These are phyloP conservation scores for Craseonycteris thonglongyai DNA, from an alignment of 2,113 vertebrate species.

Conservation along the genomic window DNA sequence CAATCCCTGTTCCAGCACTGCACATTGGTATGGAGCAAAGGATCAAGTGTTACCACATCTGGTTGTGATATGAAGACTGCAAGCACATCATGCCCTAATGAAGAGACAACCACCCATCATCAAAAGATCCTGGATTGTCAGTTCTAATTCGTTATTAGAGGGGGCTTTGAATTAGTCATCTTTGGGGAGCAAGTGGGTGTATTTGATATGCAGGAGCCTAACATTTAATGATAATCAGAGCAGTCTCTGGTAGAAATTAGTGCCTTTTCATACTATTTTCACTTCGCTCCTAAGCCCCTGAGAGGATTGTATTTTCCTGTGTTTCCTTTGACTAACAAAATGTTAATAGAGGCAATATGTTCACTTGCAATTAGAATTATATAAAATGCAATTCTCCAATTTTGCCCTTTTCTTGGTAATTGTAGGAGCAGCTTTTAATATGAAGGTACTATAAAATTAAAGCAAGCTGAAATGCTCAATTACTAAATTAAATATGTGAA, in stretches of 20 bases:
- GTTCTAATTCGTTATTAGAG: neutral
- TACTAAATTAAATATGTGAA: neutral
- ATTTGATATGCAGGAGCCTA: neutral
- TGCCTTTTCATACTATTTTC: neutral
- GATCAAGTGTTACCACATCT: neutral
- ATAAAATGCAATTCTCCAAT: neutral
- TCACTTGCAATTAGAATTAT: neutral
- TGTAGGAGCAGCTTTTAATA: neutral
- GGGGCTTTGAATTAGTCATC: neutral
- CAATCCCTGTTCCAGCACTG: neutral
- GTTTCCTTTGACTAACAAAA: neutral
- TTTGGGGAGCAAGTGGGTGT: neutral
- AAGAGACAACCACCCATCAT: neutral
- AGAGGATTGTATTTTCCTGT: neutral
- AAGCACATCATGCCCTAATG: neutral
- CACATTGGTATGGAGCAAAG: neutral
- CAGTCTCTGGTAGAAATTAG: neutral
- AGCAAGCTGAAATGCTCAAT: neutral
- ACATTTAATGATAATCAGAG: neutral
- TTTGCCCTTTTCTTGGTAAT: neutral
- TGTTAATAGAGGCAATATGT: neutral
- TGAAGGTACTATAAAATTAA: neutral
- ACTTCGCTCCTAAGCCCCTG: neutral
- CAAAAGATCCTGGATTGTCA: neutral
- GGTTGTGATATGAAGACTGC: neutral